These are phyloP conservation scores for Solenopsis fugax DNA, from an alignment of 1,140 invertebrate species.

Conservation along the genomic window DNA sequence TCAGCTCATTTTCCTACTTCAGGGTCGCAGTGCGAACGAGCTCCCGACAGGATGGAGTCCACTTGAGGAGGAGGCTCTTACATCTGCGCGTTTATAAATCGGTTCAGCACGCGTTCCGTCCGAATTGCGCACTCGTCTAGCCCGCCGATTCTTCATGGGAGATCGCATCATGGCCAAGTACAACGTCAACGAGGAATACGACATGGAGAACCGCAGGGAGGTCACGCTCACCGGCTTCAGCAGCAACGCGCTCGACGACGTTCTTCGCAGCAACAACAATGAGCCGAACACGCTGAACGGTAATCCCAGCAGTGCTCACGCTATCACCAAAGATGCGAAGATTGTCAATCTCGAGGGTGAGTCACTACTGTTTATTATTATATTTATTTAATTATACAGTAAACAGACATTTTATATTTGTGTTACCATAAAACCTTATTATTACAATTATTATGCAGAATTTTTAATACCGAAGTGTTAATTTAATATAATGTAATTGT, in stretches of 20 bases:
- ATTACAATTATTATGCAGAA: no score
- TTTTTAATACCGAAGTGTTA: no score
- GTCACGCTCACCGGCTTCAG: conserved; percentile 81
- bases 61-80: conserved; percentile 51
- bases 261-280: conserved; percentile 74
- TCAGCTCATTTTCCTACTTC: conserved; percentile 14
- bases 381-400: not conserved
- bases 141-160: not conserved
- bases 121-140: conserved; percentile 6
- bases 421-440: no score
- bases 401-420: no score
- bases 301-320: conserved; percentile 62
- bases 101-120: not conserved
- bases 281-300: conserved; percentile 59
- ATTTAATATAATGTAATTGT: no score
- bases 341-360: conserved; percentile 71
- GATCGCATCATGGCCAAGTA: conserved; percentile 81
- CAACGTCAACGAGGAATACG: conserved; percentile 79
- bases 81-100: conserved; percentile 4
- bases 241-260: conserved; percentile 74
- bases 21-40: conserved; percentile 53
- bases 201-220: conserved; percentile 78
- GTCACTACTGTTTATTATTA: not conserved
- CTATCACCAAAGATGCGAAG: conserved; percentile 72
- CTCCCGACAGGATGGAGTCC: conserved; percentile 58